These are phyloP conservation scores for Solenopsis invicta DNA, from an alignment of 1,140 invertebrate species.

Conservation along the genomic window DNA sequence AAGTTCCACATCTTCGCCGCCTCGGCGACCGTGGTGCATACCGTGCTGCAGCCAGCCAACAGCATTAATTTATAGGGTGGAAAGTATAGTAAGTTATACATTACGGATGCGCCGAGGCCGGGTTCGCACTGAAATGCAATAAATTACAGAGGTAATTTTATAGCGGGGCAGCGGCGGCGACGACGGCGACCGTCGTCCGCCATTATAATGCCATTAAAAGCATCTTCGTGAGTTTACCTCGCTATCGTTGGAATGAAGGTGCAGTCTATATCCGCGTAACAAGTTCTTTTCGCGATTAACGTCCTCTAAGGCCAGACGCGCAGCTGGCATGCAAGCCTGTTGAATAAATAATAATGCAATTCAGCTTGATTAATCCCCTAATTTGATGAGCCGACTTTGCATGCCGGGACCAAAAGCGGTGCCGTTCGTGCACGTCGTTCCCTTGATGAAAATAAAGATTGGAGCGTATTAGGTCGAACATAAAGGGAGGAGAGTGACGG, in stretches of 20 bases:
- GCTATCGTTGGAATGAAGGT: slow-evolving; percentile 98
- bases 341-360: slow-evolving; percentile 47
- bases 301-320: slow-evolving; percentile 97
- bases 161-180: background rate
- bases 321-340: slow-evolving; percentile 97
- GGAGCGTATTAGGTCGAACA: background rate
- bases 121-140: slow-evolving; percentile 95
- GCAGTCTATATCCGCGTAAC: slow-evolving; percentile 96
- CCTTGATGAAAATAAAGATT: background rate
- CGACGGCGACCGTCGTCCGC: background rate
- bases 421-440: slow-evolving; percentile 20
- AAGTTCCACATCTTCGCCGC: slow-evolving; percentile 99
- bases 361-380: slow-evolving; percentile 41
- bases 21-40: slow-evolving; percentile 99
- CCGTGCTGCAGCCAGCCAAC: slow-evolving; percentile 98
- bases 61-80: slow-evolving; percentile 98
- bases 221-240: slow-evolving; percentile 91
- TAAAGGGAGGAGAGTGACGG: background rate
- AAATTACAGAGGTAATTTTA: slow-evolving; percentile 50
- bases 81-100: slow-evolving; percentile 99
- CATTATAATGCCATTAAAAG: background rate
- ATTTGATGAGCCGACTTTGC: slow-evolving; percentile 36
- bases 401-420: slow-evolving; percentile 19
- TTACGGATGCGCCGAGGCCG: slow-evolving; percentile 98
- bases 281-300: slow-evolving; percentile 97